A percentile compares a stretch with the other conserved stretches of the same genome.
These are phyloP conservation scores for Sylvia atricapilla DNA, from an alignment of 2,113 vertebrate species.

Conservation along the genomic window DNA sequence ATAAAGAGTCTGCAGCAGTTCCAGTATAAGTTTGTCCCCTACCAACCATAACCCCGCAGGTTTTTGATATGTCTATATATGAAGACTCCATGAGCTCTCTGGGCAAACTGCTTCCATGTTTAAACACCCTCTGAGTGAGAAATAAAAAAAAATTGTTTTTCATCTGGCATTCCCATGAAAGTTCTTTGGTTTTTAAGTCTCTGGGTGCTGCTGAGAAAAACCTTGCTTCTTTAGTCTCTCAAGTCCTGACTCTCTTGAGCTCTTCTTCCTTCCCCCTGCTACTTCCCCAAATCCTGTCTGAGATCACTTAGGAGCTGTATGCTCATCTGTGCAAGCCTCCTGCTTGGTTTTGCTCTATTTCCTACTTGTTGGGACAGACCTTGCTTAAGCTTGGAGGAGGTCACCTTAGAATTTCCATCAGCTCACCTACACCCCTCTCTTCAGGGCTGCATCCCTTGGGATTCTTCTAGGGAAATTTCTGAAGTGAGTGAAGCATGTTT, in stretches of 20 bases:
- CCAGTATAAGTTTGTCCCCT: background rate
- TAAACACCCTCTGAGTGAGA: background rate
- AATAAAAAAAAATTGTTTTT: background rate
- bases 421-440: background rate
- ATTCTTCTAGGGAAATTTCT: background rate
- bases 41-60: background rate
- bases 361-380: background rate
- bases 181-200: background rate
- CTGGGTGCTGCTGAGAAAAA: background rate
- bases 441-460: background rate
- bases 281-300: background rate
- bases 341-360: background rate
- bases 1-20: background rate
- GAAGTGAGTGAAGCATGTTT: background rate
- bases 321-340: background rate
- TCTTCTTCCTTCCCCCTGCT: background rate
- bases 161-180: background rate
- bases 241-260: background rate
- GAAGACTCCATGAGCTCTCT: background rate
- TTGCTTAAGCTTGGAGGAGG: background rate
- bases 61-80: background rate
- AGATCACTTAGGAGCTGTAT: background rate
- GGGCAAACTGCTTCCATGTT: background rate
- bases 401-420: background rate
- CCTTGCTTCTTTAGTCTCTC: background rate